These are phyloP conservation scores for Strigamia maritima DNA, from an alignment of 2,888 invertebrate species.

Conservation along the genomic window DNA sequence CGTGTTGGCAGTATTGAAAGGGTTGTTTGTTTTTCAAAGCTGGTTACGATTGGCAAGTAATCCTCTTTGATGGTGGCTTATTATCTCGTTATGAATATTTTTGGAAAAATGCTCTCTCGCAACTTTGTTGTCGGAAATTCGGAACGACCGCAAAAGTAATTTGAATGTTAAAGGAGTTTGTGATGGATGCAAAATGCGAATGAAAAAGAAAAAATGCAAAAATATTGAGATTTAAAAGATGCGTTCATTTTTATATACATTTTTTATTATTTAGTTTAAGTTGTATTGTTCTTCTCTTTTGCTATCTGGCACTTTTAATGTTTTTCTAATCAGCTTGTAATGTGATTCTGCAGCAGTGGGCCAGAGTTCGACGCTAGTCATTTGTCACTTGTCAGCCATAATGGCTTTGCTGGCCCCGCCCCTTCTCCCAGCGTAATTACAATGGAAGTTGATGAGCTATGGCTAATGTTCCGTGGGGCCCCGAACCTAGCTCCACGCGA, in stretches of 20 bases:
- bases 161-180: neutral
- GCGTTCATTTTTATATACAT: neutral
- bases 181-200: neutral
- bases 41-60: slow-evolving; percentile 26
- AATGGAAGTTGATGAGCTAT: slow-evolving; percentile 43
- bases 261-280: neutral
- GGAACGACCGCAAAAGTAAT: neutral
- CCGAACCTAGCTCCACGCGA: slow-evolving; percentile 6
- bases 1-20: slow-evolving; percentile 29
- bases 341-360: slow-evolving; percentile 40
- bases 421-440: slow-evolving; percentile 41
- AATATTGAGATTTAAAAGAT: neutral
- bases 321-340: slow-evolving; percentile 41
- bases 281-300: slow-evolving; percentile 25
- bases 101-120: neutral
- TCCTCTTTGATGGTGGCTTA: slow-evolving; percentile 24
- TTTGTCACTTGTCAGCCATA: slow-evolving; percentile 43
- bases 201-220: neutral
- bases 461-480: slow-evolving; percentile 42
- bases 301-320: slow-evolving; percentile 38
- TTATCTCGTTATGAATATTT: slow-evolving; percentile 31
- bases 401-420: slow-evolving; percentile 42
- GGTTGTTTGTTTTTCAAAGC: slow-evolving; percentile 34
- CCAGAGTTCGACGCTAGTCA: slow-evolving; percentile 40
- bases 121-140: slow-evolving; percentile 9